A percentile compares a stretch with the other conserved stretches of the same genome.
Evolutionary conservation across 2,888 invertebrate species (phyloP).

Genomic region (Zygothrica quintamaculata): DNA sequence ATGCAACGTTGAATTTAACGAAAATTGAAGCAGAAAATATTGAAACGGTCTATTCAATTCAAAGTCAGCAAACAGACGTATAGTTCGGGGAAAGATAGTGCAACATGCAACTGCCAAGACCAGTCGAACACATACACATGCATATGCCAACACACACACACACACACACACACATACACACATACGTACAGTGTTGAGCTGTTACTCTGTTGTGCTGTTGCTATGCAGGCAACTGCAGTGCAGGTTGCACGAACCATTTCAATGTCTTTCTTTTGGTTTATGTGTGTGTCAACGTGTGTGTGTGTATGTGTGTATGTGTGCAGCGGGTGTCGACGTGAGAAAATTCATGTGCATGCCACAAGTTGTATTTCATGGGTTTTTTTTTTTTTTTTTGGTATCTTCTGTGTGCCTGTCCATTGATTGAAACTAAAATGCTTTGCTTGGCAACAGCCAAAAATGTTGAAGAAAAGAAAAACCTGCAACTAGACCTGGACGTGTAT

Average conservation of each 20-base stretch:
- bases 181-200: neutral
- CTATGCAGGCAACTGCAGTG: constrained; percentile 57
- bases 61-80: constrained; percentile 48
- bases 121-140: constrained; percentile 42
- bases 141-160: constrained; percentile 9
- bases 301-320: constrained; percentile 27
- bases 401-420: neutral
- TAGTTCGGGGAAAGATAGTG: constrained; percentile 74
- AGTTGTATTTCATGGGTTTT: constrained; percentile 65
- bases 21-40: constrained; percentile 15
- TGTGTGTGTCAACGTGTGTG: constrained; percentile 16
- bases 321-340: constrained; percentile 73
- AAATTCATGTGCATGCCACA: constrained; percentile 78
- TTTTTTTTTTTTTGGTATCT: constrained; percentile 2
- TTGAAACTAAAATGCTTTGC: neutral
- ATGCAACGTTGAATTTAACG: too few relatives aligned
- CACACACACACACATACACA: neutral
- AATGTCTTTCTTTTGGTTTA: constrained; percentile 4
- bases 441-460: too few relatives aligned
- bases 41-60: constrained; percentile 62
- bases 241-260: constrained; percentile 54
- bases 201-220: too few relatives aligned
- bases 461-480: too few relatives aligned
- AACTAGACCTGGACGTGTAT: neutral
- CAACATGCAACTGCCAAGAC: constrained; percentile 73